Conservation (phyloP, 2,797 vertebrate species). For the Crypturellus tataupa region DNA sequence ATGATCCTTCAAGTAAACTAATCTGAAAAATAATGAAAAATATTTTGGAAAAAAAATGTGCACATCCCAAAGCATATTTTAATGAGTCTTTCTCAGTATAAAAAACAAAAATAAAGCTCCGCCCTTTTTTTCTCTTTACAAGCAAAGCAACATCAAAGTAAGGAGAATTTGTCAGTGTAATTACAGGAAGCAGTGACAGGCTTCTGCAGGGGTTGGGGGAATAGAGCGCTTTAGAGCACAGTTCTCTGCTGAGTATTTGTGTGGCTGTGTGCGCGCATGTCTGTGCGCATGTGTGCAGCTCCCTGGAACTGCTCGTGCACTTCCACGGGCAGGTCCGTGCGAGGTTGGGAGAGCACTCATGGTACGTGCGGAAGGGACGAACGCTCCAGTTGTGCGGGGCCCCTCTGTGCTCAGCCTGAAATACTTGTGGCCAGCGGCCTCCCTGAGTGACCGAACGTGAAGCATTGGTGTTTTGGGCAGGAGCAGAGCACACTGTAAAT, state of each 20-base stretch:
- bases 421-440: background rate
- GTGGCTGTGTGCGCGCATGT: background rate
- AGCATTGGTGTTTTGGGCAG: background rate
- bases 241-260: fast-evolving
- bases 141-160: constrained; percentile 28
- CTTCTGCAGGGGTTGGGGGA: background rate
- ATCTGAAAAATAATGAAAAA: constrained; percentile 49
- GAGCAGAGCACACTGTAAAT: fast-evolving
- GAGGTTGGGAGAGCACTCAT: fast-evolving
- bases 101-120: background rate
- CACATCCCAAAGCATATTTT: constrained; percentile 13
- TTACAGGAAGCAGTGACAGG: background rate
- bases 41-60: background rate
- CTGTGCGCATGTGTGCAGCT: fast-evolving
- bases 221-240: fast-evolving
- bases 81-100: constrained; percentile 17
- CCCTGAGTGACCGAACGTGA: fast-evolving
- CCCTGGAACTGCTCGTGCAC: fast-evolving
- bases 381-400: background rate
- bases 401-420: background rate
- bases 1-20: constrained; percentile 49
- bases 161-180: background rate
- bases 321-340: fast-evolving
- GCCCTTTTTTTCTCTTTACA: background rate
- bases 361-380: background rate